Evolutionary conservation across 2,888 invertebrate species (phyloP).

Genomic region (Dorcus parallelipipedus): DNA sequence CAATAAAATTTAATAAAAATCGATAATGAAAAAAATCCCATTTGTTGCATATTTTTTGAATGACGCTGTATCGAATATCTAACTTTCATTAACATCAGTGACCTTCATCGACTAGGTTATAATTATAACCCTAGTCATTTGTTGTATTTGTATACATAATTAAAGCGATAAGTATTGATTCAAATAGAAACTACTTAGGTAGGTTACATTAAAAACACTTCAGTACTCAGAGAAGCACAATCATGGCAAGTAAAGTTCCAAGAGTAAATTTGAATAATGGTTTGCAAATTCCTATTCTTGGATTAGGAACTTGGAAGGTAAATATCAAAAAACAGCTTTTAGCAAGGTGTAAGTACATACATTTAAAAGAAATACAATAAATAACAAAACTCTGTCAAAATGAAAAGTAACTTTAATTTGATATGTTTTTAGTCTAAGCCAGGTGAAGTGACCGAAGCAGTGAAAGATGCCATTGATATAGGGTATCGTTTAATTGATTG

Average conservation of each 20-base stretch:
- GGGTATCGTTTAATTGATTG: constrained; percentile 83
- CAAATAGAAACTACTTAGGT: too few relatives aligned
- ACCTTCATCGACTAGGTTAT: too few relatives aligned
- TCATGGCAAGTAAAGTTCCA: neutral
- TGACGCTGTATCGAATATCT: too few relatives aligned
- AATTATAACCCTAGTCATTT: too few relatives aligned
- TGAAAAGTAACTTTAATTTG: neutral
- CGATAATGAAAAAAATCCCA: too few relatives aligned
- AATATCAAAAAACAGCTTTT: neutral
- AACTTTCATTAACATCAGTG: too few relatives aligned
- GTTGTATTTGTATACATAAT: too few relatives aligned
- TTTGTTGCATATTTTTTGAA: too few relatives aligned
- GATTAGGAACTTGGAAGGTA: constrained; percentile 5
- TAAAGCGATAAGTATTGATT: too few relatives aligned
- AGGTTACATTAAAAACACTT: too few relatives aligned
- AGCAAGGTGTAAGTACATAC: neutral
- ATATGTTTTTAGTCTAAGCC: constrained; percentile 34
- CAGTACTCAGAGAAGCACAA: too few relatives aligned
- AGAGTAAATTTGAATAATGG: neutral
- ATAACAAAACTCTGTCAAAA: neutral
- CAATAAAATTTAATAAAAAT: too few relatives aligned
- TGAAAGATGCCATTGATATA: constrained; percentile 70
- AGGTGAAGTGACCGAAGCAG: constrained; percentile 65
- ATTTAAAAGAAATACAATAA: neutral
- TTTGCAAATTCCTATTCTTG: neutral